Percentiles rank a stretch among this genome's conserved stretches.
phyloP scores from a whole-genome alignment of 1,140 invertebrate genomes.

The Brachionus sp. region DNA sequence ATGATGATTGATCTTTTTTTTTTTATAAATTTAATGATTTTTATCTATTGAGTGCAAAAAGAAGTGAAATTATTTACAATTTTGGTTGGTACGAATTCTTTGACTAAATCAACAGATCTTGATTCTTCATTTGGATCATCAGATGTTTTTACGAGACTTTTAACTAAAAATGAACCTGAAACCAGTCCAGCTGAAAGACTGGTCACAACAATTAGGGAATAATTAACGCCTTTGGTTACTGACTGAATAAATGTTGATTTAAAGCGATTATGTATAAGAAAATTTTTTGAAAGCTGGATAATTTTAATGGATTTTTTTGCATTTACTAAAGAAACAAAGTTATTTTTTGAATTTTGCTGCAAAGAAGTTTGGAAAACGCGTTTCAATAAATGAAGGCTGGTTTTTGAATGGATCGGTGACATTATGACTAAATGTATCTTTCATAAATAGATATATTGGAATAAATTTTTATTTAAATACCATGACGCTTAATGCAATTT shows the following conservation, averaged over 20 bases:
- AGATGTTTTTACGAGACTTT: not conserved
- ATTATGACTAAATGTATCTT: not conserved
- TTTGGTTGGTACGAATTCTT: not conserved
- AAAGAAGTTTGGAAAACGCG: not conserved
- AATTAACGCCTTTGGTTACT: not conserved
- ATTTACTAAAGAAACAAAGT: not conserved
- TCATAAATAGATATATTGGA: not conserved
- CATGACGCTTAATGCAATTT: not conserved
- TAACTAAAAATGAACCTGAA: not conserved
- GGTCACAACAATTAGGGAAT: not conserved
- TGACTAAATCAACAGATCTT: not conserved
- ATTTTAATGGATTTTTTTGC: not conserved
- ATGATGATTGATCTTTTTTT: not conserved
- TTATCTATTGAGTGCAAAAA: not conserved
- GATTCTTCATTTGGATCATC: conserved; percentile 10
- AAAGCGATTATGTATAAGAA: not conserved
- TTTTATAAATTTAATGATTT: not conserved
- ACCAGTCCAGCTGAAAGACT: not conserved
- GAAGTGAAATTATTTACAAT: not conserved
- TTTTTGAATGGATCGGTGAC: not conserved
- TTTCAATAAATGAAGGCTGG: not conserved
- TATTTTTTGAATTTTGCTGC: not conserved
- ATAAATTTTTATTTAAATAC: not conserved
- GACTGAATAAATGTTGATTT: not conserved
- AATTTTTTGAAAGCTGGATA: not conserved